phyloP scores from a whole-genome alignment of 2,797 vertebrate species.

The Notoglanidium macrostoma region DNA sequence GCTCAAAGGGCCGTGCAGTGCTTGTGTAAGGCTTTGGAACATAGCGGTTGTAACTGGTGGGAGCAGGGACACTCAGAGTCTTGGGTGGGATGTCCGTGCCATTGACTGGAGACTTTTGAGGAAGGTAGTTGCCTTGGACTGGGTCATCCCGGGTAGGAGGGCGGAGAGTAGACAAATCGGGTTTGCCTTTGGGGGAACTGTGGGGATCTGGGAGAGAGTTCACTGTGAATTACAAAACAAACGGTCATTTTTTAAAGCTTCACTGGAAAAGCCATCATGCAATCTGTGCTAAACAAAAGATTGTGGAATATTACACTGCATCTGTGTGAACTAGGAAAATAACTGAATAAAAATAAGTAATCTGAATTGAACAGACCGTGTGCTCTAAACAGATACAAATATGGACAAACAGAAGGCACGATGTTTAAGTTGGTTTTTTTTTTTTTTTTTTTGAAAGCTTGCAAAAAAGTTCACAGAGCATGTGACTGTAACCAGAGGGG shows the following conservation, averaged over 20 bases:
- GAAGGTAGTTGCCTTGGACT: slow-evolving; percentile 80
- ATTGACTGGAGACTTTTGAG: slow-evolving; percentile 85
- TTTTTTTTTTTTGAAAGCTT: neutral
- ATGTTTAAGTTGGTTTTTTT: neutral
- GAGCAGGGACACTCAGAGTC: slow-evolving; percentile 65
- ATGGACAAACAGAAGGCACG: neutral
- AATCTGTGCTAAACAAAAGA: neutral
- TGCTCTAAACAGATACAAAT: neutral
- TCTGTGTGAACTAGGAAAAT: neutral
- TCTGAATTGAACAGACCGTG: neutral
- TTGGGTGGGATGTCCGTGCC: slow-evolving; percentile 82
- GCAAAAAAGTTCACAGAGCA: neutral
- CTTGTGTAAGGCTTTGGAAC: slow-evolving; percentile 87
- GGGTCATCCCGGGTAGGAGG: slow-evolving; percentile 83
- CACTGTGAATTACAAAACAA: slow-evolving; percentile 66
- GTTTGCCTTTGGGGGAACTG: slow-evolving; percentile 80
- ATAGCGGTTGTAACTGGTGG: slow-evolving; percentile 84
- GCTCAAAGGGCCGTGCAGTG: slow-evolving; percentile 87
- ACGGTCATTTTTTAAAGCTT: neutral
- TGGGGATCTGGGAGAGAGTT: slow-evolving; percentile 81
- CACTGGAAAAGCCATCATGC: neutral
- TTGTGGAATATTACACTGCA: neutral
- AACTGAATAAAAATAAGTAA: neutral
- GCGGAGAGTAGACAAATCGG: slow-evolving; percentile 83
- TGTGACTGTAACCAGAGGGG: neutral